Base-by-base conservation (phyloP, 2,113 vertebrate genomes). In the Pseudonaja textilis region DNA sequence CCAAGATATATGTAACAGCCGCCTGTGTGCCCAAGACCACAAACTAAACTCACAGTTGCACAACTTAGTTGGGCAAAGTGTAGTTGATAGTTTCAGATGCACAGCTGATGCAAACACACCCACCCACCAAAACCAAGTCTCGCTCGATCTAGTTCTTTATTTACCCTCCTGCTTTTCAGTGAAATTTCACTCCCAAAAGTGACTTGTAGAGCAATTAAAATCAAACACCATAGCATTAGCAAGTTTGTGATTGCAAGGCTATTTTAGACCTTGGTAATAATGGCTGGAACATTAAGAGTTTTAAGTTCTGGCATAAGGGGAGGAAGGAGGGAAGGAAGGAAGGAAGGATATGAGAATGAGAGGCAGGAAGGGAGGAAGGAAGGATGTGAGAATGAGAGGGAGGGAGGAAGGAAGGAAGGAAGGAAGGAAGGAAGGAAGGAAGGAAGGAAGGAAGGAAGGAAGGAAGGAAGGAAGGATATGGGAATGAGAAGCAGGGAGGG, bases 321-420 rank as follows among this genome's bases (percentile, higher is more conserved):
- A 6, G 56, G 20, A 6, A 6, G 20, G 5, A 22, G 2, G 56
- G 1, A 55, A 5, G n/a, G n/a, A 4, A 6, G 47, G 50, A 29
- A 5, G 26, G 26, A 18, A 45, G 26, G 26, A 18, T 5, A 45
- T 11, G 1, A 1, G 11, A 12, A 12, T 56, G 1, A 4, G 14
- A 25, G 16, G 47, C 12, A 12, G 0, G 4, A 16, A 26, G 25
- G 8, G 47, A 8, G 18, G 10, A 12, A 29, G 25, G 16, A 8
- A 16, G 45, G 5, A 2, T 0, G 8, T 8, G 57, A 0, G 22
- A 57, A 57, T 7, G 11, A 23, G 22, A 23, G 6, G 5, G 0
- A 57, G 22, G 56, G 0, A 57, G 22, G 6, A 0, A 57, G 20
- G 5, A 1, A 56, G 5, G 23, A 25, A 59, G 52, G 45, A 4